These are phyloP conservation scores for Danaus plexippus DNA, from an alignment of 1,140 invertebrate species.

Conservation along the genomic window DNA sequence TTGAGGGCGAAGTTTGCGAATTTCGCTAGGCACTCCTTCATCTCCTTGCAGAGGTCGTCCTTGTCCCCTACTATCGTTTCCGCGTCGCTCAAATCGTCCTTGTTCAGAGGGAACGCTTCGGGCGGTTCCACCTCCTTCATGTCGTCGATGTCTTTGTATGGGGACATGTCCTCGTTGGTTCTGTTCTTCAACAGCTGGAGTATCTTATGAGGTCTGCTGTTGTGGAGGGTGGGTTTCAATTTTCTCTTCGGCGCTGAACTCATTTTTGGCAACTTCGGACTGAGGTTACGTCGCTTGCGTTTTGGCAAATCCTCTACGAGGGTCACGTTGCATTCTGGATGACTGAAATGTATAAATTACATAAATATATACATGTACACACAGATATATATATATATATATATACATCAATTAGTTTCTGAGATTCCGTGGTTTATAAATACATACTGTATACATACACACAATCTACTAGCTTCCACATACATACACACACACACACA, in stretches of 20 bases:
- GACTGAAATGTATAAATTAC: conserved; percentile 25
- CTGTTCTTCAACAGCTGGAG: conserved; percentile 57
- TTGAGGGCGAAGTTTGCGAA: conserved; percentile 56
- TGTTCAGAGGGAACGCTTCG: conserved; percentile 51
- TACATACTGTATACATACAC: too few species aligned
- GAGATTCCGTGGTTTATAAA: too few species aligned
- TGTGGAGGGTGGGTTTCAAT: conserved; percentile 36
- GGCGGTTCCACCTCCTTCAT: conserved; percentile 48
- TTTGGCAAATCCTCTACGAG: conserved; percentile 49
- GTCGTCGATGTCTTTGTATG: conserved; percentile 35
- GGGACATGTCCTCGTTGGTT: conserved; percentile 23
- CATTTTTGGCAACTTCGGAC: conserved; percentile 42
- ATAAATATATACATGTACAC: too few species aligned
- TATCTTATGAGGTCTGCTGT: conserved; percentile 49
- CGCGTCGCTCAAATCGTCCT: conserved; percentile 49
- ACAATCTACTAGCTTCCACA: too few species aligned
- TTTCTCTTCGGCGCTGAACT: conserved; percentile 48
- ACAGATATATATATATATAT: too few species aligned
- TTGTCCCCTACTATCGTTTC: conserved; percentile 61
- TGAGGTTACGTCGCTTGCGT: conserved; percentile 40
- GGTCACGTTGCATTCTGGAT: conserved; percentile 47
- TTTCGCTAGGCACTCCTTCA: conserved; percentile 59
- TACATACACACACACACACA: too few species aligned
- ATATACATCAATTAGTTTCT: too few species aligned
- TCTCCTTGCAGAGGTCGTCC: conserved; percentile 53